Evolutionary conservation across 2,113 vertebrate species (phyloP).

Genomic region (Microcebus griseorufus): DNA sequence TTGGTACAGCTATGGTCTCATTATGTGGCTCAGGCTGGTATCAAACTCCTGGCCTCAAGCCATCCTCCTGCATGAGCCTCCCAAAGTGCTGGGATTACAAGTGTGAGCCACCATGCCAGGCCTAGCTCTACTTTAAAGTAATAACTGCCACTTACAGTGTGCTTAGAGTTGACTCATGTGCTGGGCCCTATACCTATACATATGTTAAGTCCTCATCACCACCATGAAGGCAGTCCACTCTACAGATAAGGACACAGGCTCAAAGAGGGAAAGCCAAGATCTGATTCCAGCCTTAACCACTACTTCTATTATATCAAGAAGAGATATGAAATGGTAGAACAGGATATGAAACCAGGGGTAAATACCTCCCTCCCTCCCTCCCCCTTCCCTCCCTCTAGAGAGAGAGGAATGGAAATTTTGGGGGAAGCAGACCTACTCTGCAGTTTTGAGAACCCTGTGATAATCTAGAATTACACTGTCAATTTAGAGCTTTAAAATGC

Average conservation of each 20-base stretch:
- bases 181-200: background rate
- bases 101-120: no score
- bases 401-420: constrained; percentile 48
- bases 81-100: no score
- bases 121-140: background rate
- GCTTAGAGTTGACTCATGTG: background rate
- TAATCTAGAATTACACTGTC: constrained; percentile 67
- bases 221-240: background rate
- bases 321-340: background rate
- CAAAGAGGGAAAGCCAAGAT: background rate
- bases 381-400: constrained; percentile 13
- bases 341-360: constrained; percentile 42
- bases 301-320: background rate
- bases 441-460: constrained; percentile 37
- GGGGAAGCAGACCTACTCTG: background rate
- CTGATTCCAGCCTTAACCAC: background rate
- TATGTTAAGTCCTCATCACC: background rate
- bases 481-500: constrained; percentile 47
- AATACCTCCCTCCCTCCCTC: constrained; percentile 28
- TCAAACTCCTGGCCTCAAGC: no score
- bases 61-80: no score
- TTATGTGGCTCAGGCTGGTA: no score
- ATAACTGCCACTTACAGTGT: background rate
- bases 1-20: no score
- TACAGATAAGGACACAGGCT: background rate